A percentile compares a stretch with the other conserved stretches of the same genome.
Conservation (phyloP, 2,113 vertebrate genomes). For the Plectropomus leopardus region DNA sequence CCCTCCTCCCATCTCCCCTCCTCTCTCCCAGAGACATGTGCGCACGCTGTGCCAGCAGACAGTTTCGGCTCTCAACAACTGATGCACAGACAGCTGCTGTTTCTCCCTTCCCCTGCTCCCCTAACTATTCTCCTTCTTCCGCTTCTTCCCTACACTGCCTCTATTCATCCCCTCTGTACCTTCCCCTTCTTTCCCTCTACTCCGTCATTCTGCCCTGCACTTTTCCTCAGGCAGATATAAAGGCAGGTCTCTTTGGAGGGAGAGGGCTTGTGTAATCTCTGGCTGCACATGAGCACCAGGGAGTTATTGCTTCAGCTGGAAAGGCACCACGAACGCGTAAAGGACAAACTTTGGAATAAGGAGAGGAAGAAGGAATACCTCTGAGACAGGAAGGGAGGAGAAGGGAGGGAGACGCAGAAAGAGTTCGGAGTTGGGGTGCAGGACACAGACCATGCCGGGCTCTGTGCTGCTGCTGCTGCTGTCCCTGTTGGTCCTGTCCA, state of each 20-base stretch:
- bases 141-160: conserved; percentile 49
- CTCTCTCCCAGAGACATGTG: conserved; percentile 68
- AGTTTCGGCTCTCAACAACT: conserved; percentile 53
- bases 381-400: conserved; percentile 32
- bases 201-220: conserved; percentile 54
- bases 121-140: conserved; percentile 29
- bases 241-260: conserved; percentile 64
- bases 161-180: conserved; percentile 59
- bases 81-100: conserved; percentile 68
- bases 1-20: conserved; percentile 20
- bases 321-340: conserved; percentile 8
- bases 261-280: conserved; percentile 73
- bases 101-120: conserved; percentile 54
- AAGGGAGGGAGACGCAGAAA: conserved; percentile 12
- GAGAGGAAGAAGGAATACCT: conserved; percentile 32
- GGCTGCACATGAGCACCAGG: conserved; percentile 61
- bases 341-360: conserved; percentile 28
- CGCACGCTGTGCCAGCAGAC: conserved; percentile 61
- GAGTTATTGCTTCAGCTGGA: conserved; percentile 51
- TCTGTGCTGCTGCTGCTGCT: conserved; percentile 66
- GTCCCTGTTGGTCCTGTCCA: conserved; percentile 78
- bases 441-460: conserved; percentile 74
- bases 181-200: conserved; percentile 43
- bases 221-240: conserved; percentile 61
- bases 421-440: conserved; percentile 43